Base-by-base conservation (phyloP, 2,888 invertebrate species). In the Drosophila formosana region DNA sequence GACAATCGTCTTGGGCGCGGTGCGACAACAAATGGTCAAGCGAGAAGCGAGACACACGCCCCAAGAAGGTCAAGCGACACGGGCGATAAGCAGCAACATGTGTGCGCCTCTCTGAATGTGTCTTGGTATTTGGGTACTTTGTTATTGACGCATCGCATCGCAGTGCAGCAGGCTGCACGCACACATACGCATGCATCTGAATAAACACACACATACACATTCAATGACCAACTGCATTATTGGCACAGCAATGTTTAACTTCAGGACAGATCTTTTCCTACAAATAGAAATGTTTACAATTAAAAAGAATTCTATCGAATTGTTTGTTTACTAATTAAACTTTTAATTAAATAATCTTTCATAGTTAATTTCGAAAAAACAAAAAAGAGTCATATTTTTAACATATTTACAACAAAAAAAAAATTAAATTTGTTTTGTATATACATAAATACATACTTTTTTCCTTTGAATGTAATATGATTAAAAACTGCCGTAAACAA, bases 1-100 rank as follows among this genome's bases (percentile, higher is more conserved):
- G 67, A 63, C 66, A 75, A 70, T 50, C 67, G 71, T 66, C 51
- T 75, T 71, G 82, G 84, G 84, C 67, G 82, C 75, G 84, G 85
- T 25, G 37, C 37, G 37, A n/a, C 37, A n/a, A 37, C 79, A 63
- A 73, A 41, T 60, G 67, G 72, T 70, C 74, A 80, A 80, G 47
- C 43, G 28, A 28, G 7, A 18, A 18, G 18, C 18, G 18, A 18
- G 18, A 18, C 18, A 28, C 28, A 18, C 45, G 47, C 65, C 47
- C 60, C 7, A 69, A 78, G 73, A 82, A 81, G 81, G 83, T 81
- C 75, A 75, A 72, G 60, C 66, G 50, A 66, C 63, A 64, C 62
- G 57, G 53, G 58, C 72, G 81, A 77, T 81, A 75, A 72, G 65
- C 67, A 61, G 74, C 65, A 64, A 63, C 71, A 61, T 63, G 70